These are phyloP conservation scores for Climacteris rufus DNA, from an alignment of 2,113 vertebrate genomes.

Conservation along the genomic window DNA sequence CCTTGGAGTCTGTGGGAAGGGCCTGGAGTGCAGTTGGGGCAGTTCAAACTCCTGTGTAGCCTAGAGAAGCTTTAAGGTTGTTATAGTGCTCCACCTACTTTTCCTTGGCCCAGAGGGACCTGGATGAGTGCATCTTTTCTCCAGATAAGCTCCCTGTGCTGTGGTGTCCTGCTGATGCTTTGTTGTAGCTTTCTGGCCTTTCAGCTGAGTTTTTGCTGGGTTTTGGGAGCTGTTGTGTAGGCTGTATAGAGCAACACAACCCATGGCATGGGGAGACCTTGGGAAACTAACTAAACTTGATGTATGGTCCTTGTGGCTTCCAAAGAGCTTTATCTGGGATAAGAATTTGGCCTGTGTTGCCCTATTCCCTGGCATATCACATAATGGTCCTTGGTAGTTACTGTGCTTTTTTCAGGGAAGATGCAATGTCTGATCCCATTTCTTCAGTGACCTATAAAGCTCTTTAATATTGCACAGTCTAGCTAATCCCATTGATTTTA, in stretches of 20 bases:
- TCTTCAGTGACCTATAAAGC: background rate
- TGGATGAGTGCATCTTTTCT: background rate
- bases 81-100: background rate
- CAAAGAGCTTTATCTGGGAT: background rate
- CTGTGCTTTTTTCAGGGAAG: background rate
- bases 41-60: background rate
- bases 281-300: background rate
- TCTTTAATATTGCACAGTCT: background rate
- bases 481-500: background rate
- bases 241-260: background rate
- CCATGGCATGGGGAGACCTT: background rate
- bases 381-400: background rate
- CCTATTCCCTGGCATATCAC: background rate
- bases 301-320: background rate
- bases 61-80: background rate
- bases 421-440: background rate
- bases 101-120: background rate
- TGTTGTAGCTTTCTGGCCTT: background rate
- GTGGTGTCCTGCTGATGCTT: background rate
- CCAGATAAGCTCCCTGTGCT: background rate
- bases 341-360: background rate
- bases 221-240: background rate
- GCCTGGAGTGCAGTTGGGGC: fast-evolving
- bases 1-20: background rate
- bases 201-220: background rate